Percentiles rank a stretch among this genome's conserved stretches.
Conservation (phyloP, 2,888 invertebrate genomes). For the Drosophila hamatofila region DNA sequence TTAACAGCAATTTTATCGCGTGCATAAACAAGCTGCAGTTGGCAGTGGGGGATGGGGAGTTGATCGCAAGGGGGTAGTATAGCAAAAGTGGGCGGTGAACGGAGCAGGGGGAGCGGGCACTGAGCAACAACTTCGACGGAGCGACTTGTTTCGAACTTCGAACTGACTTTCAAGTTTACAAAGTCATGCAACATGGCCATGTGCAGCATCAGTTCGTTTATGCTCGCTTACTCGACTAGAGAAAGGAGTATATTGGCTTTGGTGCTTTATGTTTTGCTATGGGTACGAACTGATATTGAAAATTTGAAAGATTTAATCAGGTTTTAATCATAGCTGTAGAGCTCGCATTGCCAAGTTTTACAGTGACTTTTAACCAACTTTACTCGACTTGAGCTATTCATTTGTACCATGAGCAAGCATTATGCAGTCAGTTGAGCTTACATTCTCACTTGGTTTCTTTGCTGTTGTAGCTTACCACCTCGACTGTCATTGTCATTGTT, state of each 20-base stretch:
- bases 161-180: conserved; percentile 74
- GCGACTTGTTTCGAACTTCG: conserved; percentile 61
- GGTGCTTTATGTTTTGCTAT: not conserved
- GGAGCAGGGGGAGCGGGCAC: conserved; percentile 4
- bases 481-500: conserved; percentile 43
- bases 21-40: conserved; percentile 70
- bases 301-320: not conserved
- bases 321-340: no score
- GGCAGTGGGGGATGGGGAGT: conserved; percentile 11
- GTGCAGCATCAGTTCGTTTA: conserved; percentile 55
- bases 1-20: conserved; percentile 74
- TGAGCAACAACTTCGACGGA: conserved; percentile 21
- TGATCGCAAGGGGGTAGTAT: not conserved
- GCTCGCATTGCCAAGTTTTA: no score
- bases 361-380: no score
- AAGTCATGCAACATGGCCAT: conserved; percentile 77
- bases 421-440: not conserved
- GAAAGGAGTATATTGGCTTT: not conserved
- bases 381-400: not conserved
- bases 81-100: not conserved
- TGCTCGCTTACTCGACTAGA: not conserved
- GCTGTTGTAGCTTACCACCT: conserved; percentile 16
- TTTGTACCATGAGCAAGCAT: not conserved
- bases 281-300: not conserved
- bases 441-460: not conserved